Evolutionary conservation across 2,797 vertebrate genomes (phyloP).

Genomic region (Gymnoscopelus microlampas): DNA sequence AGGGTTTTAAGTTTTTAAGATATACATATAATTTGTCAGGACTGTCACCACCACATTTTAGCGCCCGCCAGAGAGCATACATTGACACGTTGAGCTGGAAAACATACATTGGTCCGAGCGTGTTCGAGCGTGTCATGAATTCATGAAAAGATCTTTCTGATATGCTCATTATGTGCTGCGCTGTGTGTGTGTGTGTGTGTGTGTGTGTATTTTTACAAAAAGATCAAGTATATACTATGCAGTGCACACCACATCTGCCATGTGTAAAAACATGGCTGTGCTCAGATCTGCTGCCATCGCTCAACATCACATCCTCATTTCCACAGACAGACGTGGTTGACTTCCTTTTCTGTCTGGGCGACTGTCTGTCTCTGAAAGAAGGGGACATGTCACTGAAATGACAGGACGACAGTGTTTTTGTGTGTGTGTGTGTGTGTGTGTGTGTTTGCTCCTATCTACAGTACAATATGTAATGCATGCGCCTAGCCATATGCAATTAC

Average conservation of each 20-base stretch:
- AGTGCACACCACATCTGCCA: constrained; percentile 46
- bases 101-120: constrained; percentile 32
- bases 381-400: constrained; percentile 54
- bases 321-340: constrained; percentile 58
- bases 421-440: not conserved
- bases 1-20: constrained; percentile 25
- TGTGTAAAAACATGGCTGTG: constrained; percentile 37
- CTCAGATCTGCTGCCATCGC: constrained; percentile 64
- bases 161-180: constrained; percentile 17
- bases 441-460: constrained; percentile 3
- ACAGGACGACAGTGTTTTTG: constrained; percentile 40
- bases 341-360: constrained; percentile 68
- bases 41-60: constrained; percentile 35
- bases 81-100: constrained; percentile 27
- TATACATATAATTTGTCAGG: constrained; percentile 34
- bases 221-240: constrained; percentile 55
- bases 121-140: constrained; percentile 28
- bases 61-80: constrained; percentile 17
- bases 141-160: constrained; percentile 27
- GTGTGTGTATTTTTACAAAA: constrained; percentile 33
- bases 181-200: not conserved
- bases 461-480: constrained; percentile 21
- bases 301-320: constrained; percentile 59
- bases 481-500: constrained; percentile 34
- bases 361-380: constrained; percentile 55